Conservation (phyloP, 2,888 invertebrate genomes). For the Phengaris alcon region DNA sequence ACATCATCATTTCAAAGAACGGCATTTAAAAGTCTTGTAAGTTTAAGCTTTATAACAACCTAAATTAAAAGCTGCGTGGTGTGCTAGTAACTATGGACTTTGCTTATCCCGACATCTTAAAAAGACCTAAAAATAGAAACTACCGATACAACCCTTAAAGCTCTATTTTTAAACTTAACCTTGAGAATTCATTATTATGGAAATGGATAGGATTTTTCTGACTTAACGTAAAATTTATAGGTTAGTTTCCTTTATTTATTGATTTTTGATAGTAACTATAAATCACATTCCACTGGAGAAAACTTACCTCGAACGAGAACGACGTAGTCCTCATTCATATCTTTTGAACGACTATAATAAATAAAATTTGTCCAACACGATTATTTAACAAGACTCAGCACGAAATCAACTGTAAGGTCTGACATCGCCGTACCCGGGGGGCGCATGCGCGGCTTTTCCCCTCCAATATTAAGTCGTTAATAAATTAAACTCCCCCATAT, state of each 20-base stretch:
- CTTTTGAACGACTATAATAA: conserved; percentile 68
- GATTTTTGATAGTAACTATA: conserved; percentile 56
- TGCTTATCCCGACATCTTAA: not conserved
- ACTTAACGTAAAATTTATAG: conserved; percentile 41
- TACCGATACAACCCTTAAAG: not conserved
- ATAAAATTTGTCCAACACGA: conserved; percentile 54
- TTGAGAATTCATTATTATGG: not conserved
- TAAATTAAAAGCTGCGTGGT: not conserved
- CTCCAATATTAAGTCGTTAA: conserved; percentile 25
- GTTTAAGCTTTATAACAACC: not conserved
- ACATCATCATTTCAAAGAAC: not conserved
- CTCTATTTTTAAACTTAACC: conserved; percentile 10
- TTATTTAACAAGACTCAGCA: conserved; percentile 38
- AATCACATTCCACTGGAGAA: conserved; percentile 41
- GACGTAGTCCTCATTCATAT: conserved; percentile 95
- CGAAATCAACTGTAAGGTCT: conserved; percentile 42
- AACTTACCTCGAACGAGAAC: conserved; percentile 89
- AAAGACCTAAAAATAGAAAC: not conserved
- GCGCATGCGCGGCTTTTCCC: conserved; percentile 29
- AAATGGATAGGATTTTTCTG: not conserved
- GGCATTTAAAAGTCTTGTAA: not conserved
- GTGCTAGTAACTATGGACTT: not conserved
- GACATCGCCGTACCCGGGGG: conserved; percentile 31
- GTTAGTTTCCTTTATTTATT: conserved; percentile 72
- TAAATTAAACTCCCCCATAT: conserved; percentile 29